phyloP scores from a whole-genome alignment of 2,888 invertebrate genomes.

The Prosapia bicincta region DNA sequence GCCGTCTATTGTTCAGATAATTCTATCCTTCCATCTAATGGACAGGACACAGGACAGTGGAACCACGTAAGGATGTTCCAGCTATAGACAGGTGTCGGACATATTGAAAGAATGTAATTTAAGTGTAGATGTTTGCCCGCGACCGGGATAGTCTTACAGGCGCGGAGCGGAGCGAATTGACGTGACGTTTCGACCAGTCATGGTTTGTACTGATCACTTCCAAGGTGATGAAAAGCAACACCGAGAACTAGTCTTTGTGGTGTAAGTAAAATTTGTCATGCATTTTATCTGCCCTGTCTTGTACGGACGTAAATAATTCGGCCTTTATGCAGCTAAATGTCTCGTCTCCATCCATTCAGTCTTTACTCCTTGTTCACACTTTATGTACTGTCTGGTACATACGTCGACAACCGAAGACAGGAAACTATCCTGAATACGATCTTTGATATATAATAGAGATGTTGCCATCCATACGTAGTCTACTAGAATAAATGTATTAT shows the following conservation, averaged over 20 bases:
- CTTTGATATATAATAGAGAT: too few species aligned
- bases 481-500: too few species aligned
- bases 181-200: background rate
- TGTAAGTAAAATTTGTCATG: background rate
- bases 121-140: background rate
- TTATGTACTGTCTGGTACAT: too few species aligned
- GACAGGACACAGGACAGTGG: background rate
- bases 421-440: too few species aligned
- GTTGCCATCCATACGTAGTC: too few species aligned
- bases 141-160: background rate
- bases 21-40: background rate
- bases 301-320: background rate
- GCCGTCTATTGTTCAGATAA: background rate
- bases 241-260: background rate
- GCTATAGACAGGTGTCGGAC: background rate
- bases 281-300: background rate
- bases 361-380: too few species aligned
- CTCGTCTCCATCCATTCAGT: too few species aligned
- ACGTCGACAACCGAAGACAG: too few species aligned
- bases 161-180: background rate
- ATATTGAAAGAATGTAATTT: conserved; percentile 2
- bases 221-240: background rate
- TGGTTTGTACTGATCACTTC: background rate
- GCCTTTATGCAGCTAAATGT: too few species aligned
- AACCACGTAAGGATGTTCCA: background rate